Base-by-base conservation (phyloP, 30 jellyfish, hydroid and myxozoan species). In the Chrysaora quinquecirrha region DNA sequence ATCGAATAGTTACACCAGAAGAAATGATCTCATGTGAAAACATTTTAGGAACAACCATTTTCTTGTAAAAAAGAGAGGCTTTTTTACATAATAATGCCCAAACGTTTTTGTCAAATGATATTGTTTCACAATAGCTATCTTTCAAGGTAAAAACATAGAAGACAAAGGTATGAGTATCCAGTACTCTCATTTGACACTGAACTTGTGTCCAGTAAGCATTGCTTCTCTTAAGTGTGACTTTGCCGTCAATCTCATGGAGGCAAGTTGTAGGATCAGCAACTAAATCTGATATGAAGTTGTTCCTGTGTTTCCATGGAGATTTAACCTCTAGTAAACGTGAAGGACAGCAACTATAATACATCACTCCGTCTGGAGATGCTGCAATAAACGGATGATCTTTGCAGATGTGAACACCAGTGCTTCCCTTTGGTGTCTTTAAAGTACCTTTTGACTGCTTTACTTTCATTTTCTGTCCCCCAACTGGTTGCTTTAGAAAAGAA, bases 331-430 rank as follows among this genome's bases (percentile, higher is more conserved):
- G 32, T 11, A 73, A 67, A 73, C 74, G 62, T 23, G 52, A 73
- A 34, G 72, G 72, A 73, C 85, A 47, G 85, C 85, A 73, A 23
- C 18, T 73, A 68, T 73, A 49, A 33, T 33, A 23, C 50, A 52
- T 48, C 48, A 47, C 73, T 46, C 85, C 85, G 52, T 73, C 80
- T 67, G 58, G 58, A 43, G 58, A 43, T 43, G 58, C 58, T 43
- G 54, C 80, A 32, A 67, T 35, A 67, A 67, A 67, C 30, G 80
- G 80, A 32, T 21, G 34, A 67, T 73, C 72, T 73, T 73, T 68
- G 52, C 72, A 73, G 52, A 73, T 73, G 74, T 34, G 32, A 67
- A 73, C 48, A 48, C 74, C 74, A 47, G 85, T 73, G 85, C 74
- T 49, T 73, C 52, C 72, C 23, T 67, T 47, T 67, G 80, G 48